Evolutionary conservation across 2,888 invertebrate species (phyloP), one percentile per base, ranked within the genome.

Genomic region (Allygus modestus): DNA sequence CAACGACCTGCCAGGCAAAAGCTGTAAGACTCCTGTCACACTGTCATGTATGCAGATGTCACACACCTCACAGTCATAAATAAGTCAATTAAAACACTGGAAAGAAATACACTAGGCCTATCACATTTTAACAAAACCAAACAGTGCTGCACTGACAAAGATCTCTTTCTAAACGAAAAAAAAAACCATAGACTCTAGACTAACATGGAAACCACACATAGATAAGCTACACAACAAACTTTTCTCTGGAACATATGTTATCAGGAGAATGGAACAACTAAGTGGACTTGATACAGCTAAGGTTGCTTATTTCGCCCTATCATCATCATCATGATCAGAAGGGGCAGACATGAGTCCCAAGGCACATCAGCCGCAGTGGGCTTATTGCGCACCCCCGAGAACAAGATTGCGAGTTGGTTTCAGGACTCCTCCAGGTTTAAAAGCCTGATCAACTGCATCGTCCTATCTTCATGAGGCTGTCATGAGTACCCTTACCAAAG

Each of bases 151-250:
- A 33, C 11, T 33, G 7, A 28, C 2, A 71, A 71, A 9, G 33
- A 71, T 9, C 33, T 33, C 5, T 31, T 33, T 4, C 71, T 15
- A 23, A 71, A 71, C 17, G 31, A 71, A 71, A 33, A 4, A 9
- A 71, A 71, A 31, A 7, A 71, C n/a, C 12, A 28, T 71, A 5
- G 71, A 33, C 37, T 31, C 33, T 7, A 28, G 31, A n/a, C 71
- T 71, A 31, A 33, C 28, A 31, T 71, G 71, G 71, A 33, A 71
- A 20, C 31, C 31, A n/a, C 71, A 71, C 33, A 33, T 71, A n/a
- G 71, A 33, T 7, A 5, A 31, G 11, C n/a, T 71, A 7, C 31
- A 33, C n/a, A 71, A 33, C 7, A 71, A 33, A 7, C 71, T 71
- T 33, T n/a, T 12, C n/a, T 71, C 71, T 7, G 71, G 71, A 31